Conservation (phyloP, 1,140 invertebrate genomes). For the Planococcus citri region DNA sequence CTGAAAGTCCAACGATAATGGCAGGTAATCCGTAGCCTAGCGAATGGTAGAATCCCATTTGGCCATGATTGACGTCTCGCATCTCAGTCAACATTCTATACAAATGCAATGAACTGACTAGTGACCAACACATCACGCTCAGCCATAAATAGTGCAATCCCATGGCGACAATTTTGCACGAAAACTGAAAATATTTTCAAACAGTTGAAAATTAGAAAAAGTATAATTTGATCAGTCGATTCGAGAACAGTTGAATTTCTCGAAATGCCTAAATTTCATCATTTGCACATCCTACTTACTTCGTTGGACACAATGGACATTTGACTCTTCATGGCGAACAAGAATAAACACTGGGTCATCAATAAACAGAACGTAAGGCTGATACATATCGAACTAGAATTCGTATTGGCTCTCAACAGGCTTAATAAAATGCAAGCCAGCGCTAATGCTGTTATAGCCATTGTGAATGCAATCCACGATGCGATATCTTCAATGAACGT, state of each 20-base stretch:
- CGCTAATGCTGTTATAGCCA: conserved; percentile 67
- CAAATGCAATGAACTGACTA: conserved; percentile 82
- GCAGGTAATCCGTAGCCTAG: conserved; percentile 89
- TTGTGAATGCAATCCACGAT: conserved; percentile 75
- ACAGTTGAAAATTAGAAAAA: background rate
- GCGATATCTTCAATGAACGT: conserved; percentile 71
- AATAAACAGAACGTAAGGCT: conserved; percentile 83
- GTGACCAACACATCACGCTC: conserved; percentile 76
- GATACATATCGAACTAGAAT: conserved; percentile 88
- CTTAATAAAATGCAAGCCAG: conserved; percentile 57
- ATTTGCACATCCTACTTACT: conserved; percentile 33
- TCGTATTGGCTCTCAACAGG: conserved; percentile 69
- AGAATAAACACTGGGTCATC: conserved; percentile 68
- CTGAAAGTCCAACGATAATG: conserved; percentile 76
- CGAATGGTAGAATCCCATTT: conserved; percentile 88
- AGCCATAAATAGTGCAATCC: conserved; percentile 86
- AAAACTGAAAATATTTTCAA: conserved; percentile 42
- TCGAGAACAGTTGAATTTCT: background rate
- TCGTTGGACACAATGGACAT: conserved; percentile 59
- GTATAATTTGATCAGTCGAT: background rate
- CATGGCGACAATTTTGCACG: conserved; percentile 83
- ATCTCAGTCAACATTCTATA: conserved; percentile 92
- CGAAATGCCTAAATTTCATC: background rate
- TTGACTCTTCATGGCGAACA: conserved; percentile 70
- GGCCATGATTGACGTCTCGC: conserved; percentile 89